Evolutionary conservation across 2,797 vertebrate species (phyloP), one percentile per base, ranked within the genome.

Genomic region (Okamejei kenojei): DNA sequence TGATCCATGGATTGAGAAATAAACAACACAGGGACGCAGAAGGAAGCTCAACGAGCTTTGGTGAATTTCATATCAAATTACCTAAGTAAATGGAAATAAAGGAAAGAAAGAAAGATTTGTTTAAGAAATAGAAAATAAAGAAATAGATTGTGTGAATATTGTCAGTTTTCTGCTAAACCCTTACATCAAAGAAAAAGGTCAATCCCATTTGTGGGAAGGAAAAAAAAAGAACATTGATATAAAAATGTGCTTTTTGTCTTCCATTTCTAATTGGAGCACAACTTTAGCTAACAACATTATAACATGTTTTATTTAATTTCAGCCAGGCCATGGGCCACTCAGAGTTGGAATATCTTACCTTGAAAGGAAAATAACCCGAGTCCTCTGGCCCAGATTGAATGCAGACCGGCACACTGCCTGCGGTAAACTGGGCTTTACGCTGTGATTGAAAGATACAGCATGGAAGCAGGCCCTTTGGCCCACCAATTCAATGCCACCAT

Each of bases 231-330:
- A 68, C 29, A 35, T 0, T 19, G n/a, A n/a, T 21, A 65, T 29
- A 61, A 26, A 63, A 63, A 17, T 63, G 29, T 32, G 82, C 58
- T 86, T 32, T 29, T 17, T 68, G 82, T 26, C 61, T 32, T 88
- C 68, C n/a, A 68, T 29, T 88, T 68, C 84, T 32, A 88, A n/a
- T 19, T 68, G 84, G 84, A 88, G 82, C 21, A 88, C 61, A 63
- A 65, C 19, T 65, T 29, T 23, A 32, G 84, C 68, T 7, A 10
- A 29, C 29, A 88, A 13, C n/a, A 88, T 32, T 0, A 8, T 15
- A 26, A 86, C 13, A 63, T 7, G 58, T 32, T 63, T 26, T 63
- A 29, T 86, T 58, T 58, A 21, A 63, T 86, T 26, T 19, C 58
- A 63, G 58, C 29, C 6, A 63, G 58, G 82, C 58, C 29, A 21